Percentiles rank a stretch among this genome's conserved stretches.
Conservation (phyloP, 2,113 vertebrate species). For the Melanocharis versteri region DNA sequence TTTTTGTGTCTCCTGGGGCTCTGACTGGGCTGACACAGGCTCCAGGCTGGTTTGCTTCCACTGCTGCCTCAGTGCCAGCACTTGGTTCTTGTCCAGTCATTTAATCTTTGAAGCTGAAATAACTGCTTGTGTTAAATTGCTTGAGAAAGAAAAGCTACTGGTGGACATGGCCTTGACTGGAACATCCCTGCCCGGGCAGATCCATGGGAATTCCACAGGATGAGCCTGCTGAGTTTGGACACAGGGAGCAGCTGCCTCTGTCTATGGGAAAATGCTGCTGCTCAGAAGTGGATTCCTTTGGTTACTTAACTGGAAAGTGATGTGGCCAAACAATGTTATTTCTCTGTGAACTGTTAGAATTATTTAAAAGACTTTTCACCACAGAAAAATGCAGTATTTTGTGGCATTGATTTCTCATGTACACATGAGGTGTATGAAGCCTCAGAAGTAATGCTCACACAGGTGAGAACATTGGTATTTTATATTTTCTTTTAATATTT, state of each 20-base stretch:
- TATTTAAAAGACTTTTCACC: neutral
- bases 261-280: conserved; percentile 30
- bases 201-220: neutral
- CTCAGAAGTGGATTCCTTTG: neutral
- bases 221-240: neutral
- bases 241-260: neutral
- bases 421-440: neutral
- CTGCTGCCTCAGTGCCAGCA: conserved; percentile 9
- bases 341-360: neutral
- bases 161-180: neutral
- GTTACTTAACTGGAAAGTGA: neutral
- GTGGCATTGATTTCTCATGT: neutral
- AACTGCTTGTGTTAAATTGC: conserved; percentile 25
- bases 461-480: neutral
- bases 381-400: neutral
- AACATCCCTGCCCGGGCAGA: neutral
- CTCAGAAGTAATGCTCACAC: neutral
- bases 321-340: neutral
- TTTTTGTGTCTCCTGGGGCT: neutral
- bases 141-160: conserved; percentile 11
- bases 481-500: neutral
- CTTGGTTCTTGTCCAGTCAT: conserved; percentile 29
- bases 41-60: conserved; percentile 1
- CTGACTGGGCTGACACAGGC: neutral
- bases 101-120: conserved; percentile 40